Evolutionary conservation across 2,797 vertebrate species (phyloP), one percentile per base, ranked within the genome.

Genomic region (Spinibarbus caldwelli): DNA sequence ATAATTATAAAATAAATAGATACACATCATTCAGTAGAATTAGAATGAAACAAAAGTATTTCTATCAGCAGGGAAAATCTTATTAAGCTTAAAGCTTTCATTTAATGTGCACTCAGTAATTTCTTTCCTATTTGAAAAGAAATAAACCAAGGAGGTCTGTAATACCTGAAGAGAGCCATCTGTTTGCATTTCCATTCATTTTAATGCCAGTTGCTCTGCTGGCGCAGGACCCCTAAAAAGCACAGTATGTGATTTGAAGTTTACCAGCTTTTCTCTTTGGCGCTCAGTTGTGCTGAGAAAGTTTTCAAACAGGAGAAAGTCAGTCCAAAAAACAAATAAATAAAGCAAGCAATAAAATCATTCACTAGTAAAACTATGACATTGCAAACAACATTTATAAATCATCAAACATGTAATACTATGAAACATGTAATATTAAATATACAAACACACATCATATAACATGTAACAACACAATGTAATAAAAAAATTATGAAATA

Each of bases 1-100:
- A 34, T 57, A n/a, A 72, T 72, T 52, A 70, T 23, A 19, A 79
- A 72, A 38, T 73, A 72, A 83, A 82, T 38, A 34, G 26, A 67
- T 73, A 21, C 34, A 12, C 14, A 52, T 70, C 15, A 54, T 68
- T 80, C 49, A 29, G 62, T 67, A 31, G 19, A 67, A 49, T 41
- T 52, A 71, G 36, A 49, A 3, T 5, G 12, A 79, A 79, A 80
- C 6, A 52, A 31, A 71, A 57, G 17, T 21, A 31, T 41, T 72
- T 82, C 26, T 6, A 21, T 59, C 38, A 66, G 21, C 43, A 38
- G 21, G 26, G 14, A 62, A 23, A 72, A 82, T 14, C 1, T 12
- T 62, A 62, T 21, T 21, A n/a, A 31, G 43, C 26, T 17, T 8
- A 49, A 62, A 83, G 21, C 0, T 47, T 64, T 66, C 15, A 36